Evolutionary conservation across 2,888 invertebrate species (phyloP), one percentile per base, ranked within the genome.

Genomic region (Drepana falcataria): DNA sequence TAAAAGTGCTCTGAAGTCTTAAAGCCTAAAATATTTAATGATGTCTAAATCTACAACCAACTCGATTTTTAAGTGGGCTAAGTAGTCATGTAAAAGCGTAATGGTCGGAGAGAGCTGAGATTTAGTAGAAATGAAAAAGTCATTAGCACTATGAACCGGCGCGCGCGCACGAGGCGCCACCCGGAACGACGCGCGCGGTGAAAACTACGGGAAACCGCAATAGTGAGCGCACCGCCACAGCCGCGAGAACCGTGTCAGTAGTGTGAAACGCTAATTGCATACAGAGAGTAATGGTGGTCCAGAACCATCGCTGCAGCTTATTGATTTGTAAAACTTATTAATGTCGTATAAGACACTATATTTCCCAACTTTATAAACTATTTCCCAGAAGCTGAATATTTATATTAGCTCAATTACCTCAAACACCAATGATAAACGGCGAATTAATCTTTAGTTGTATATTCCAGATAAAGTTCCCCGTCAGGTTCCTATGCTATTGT

Each of bases 171-270:
- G 81, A 85, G 79, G 87, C 87, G 87, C 86, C 88, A 84, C 82
- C 87, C 89, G 89, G 91, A 90, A 89, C 89, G 88, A 77, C 76
- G 85, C 71, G 77, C 79, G 85, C 83, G 85, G 90, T 77, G 89
- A 87, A 90, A 89, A 85, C 81, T 83, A 83, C 87, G 87, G 87
- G 86, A 88, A 89, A 90, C 90, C 91, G 91, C 91, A 89, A 89
- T 79, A 79, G 79, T 73, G 74, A 81, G 71, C 79, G 77, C 77
- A 69, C 70, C 65, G 69, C 69, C 71, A 63, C 74, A 72, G 77
- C 73, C 81, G 81, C 83, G 85, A 85, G 87, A 91, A 90, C 87
- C 89, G 89, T 91, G 91, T 91, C 89, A 91, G 87, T 90, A 88
- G 91, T 88, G 89, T 88, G 86, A 87, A 88, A 87, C 84, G 82